Conservation (phyloP, 2,797 vertebrate genomes). For the Poeciliopsis paucimaculata region DNA sequence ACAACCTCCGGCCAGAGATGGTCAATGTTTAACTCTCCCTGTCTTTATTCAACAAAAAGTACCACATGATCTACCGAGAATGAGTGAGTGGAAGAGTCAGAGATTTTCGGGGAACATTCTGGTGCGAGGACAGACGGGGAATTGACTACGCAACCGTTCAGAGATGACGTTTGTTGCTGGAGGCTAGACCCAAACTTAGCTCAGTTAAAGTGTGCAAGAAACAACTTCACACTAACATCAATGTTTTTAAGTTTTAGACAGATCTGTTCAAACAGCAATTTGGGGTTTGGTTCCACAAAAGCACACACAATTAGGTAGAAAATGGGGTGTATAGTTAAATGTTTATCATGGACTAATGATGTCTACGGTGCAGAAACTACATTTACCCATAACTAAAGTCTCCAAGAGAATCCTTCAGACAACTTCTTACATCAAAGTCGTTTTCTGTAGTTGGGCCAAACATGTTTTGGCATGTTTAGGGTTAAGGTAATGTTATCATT, state of each 20-base stretch:
- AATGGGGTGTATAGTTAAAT: neutral
- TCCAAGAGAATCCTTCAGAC: neutral
- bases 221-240: conserved; percentile 14
- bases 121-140: conserved; percentile 22
- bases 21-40: conserved; percentile 69
- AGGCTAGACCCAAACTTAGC: conserved; percentile 29
- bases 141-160: conserved; percentile 23
- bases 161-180: conserved; percentile 32
- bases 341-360: neutral
- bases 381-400: neutral
- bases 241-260: neutral
- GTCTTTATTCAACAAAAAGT: conserved; percentile 38
- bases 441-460: neutral
- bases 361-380: neutral
- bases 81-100: conserved; percentile 20
- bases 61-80: conserved; percentile 58
- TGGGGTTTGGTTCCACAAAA: neutral
- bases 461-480: neutral
- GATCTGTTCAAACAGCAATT: neutral
- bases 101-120: conserved; percentile 16
- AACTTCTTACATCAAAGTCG: neutral
- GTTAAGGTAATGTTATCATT: neutral
- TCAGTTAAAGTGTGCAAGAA: conserved; percentile 10
- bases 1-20: conserved; percentile 57
- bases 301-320: neutral